Evolutionary conservation across 2,797 vertebrate genomes (phyloP).

Genomic region (Platalea minor): DNA sequence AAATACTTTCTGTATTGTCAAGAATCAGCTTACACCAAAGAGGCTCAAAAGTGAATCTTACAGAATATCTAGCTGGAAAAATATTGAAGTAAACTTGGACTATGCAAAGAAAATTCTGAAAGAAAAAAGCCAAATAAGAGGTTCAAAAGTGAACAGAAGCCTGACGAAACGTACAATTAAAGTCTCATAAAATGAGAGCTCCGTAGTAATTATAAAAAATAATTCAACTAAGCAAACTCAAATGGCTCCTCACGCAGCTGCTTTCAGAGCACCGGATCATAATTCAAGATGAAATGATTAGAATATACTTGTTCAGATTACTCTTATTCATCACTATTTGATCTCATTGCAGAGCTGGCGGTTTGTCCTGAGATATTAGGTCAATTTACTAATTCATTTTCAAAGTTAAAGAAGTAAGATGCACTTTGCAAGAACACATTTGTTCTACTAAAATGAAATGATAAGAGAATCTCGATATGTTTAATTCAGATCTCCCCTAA

Average conservation of each 20-base stretch:
- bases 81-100: not conserved
- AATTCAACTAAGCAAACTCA: not conserved
- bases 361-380: not conserved
- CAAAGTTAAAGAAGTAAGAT: not conserved
- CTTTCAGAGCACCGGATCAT: not conserved
- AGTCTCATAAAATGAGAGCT: not conserved
- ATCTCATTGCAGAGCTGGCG: not conserved
- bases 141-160: not conserved
- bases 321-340: not conserved
- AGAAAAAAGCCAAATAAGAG: not conserved
- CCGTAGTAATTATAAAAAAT: not conserved
- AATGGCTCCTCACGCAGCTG: not conserved
- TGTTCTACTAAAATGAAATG: not conserved
- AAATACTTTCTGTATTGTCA: not conserved
- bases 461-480: not conserved
- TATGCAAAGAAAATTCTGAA: not conserved
- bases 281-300: not conserved
- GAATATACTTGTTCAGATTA: not conserved
- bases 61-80: not conserved
- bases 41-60: not conserved
- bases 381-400: slow-evolving; percentile 7
- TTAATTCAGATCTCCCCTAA: not conserved
- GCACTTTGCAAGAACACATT: not conserved
- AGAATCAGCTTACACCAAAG: not conserved
- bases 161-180: not conserved